These are phyloP conservation scores for Brachionus rotundiformis DNA, from an alignment of 1,140 invertebrate species.

Conservation along the genomic window DNA sequence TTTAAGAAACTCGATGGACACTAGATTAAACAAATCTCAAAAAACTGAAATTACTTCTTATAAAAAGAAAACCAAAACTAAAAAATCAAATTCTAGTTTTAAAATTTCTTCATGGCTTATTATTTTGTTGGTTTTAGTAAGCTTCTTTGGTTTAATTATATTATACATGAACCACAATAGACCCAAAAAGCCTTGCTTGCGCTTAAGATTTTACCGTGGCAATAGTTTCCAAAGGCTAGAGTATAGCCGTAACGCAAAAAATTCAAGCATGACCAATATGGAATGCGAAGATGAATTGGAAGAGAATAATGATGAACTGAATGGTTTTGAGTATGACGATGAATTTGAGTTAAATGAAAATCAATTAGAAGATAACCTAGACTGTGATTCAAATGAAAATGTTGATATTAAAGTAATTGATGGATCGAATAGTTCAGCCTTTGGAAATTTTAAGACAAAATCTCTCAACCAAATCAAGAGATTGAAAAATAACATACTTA, in stretches of 20 bases:
- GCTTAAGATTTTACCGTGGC: constrained; percentile 24
- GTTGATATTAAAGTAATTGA: constrained; percentile 27
- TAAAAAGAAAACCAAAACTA: neutral
- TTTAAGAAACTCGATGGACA: constrained; percentile 7
- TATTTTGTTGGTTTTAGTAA: neutral
- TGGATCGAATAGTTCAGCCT: constrained; percentile 1
- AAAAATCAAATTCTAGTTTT: neutral
- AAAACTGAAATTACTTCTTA: neutral
- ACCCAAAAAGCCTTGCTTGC: constrained; percentile 37
- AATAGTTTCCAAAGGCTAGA: constrained; percentile 30
- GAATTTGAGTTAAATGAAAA: constrained; percentile 37
- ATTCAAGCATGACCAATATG: constrained; percentile 18
- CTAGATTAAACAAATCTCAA: neutral
- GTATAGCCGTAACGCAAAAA: neutral
- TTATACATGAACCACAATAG: neutral
- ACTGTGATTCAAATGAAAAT: constrained; percentile 24
- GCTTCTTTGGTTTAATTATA: neutral
- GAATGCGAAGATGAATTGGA: neutral
- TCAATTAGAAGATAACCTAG: neutral
- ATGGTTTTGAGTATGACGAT: constrained; percentile 37
- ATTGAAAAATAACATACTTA: constrained; percentile 4
- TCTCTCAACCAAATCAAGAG: constrained; percentile 27
- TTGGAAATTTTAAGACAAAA: neutral
- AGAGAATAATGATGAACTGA: constrained; percentile 36
- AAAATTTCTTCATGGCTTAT: neutral